Base-by-base conservation (phyloP, 1,140 invertebrate species). In the Zaprionus capensis region DNA sequence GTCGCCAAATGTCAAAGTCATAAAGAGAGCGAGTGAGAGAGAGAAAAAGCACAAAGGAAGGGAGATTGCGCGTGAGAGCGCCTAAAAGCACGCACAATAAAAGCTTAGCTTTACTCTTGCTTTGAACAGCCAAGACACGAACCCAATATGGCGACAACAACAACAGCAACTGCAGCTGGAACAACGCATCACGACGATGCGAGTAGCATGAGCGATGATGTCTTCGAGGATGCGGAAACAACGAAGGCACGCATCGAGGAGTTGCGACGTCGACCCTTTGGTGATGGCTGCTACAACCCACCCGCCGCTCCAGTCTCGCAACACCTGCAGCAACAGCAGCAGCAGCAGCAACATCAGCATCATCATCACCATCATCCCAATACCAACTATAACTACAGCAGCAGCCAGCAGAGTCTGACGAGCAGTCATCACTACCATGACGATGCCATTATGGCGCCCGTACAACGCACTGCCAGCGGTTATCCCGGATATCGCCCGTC, bases 181-280 rank as follows among this genome's bases (percentile, higher is more conserved):
- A 44, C 69, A 12, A 51, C 71, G 41, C 70, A 69, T 63, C 88
- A 79, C 26, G 91, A 92, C 36, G 91, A 92, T 71, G 84, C 91
- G 26, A 96, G 96, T 91, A 96, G 95, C 78, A 96, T 96, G 94
- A 96, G 95, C 82, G 96, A 97, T 88, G 96, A 97, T 88, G 96
- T 97, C 14, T 97, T 97, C 80, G 96, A 96, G 86, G 94, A 94
- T 74, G 82, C 82, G 28, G 91, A 92, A 78, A 92, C 87, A 20
- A 91, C 85, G 3, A 86, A 91, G 57, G 78, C 84, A 20, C 91
- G 91, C 71, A 82, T 92, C 55, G 91, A 92, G 46, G 91, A 92
- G 57, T 36, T 88, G 53, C 78, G 87, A 5, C 83, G 90, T 5
- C 86, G 85, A 7, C 86, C 87, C 51, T 91, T 91, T 17, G 87